A percentile compares a stretch with the other conserved stretches of the same genome.
phyloP scores from a whole-genome alignment of 2,113 vertebrate species.

The Dermatemys mawii region DNA sequence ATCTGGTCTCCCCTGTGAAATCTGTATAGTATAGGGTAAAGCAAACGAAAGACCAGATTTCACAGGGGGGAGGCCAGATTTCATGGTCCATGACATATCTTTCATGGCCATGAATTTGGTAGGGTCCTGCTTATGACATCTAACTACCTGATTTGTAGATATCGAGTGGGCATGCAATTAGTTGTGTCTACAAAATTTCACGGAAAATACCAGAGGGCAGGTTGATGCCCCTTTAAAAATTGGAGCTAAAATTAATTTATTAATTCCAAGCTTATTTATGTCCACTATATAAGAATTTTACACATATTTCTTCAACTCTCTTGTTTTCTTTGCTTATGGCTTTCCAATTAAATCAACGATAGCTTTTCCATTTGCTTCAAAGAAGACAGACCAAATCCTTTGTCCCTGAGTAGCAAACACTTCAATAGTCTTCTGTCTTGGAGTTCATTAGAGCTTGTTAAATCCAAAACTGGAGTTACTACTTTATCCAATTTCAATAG shows the following conservation, averaged over 20 bases:
- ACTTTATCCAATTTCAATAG: not conserved
- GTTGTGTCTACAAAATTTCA: not conserved
- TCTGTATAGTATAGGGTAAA: no score
- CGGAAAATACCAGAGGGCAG: not conserved
- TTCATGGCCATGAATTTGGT: no score
- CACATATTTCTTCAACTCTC: not conserved
- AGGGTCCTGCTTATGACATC: not conserved
- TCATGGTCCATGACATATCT: no score
- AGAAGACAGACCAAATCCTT: not conserved
- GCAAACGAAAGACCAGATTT: no score
- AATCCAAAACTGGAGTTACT: not conserved
- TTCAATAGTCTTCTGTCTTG: not conserved
- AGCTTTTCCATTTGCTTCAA: not conserved
- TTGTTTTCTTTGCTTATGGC: not conserved
- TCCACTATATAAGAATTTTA: not conserved
- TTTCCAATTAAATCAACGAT: not conserved
- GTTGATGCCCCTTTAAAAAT: not conserved
- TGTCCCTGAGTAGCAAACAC: not conserved
- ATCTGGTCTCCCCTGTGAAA: no score
- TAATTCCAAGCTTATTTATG: not conserved
- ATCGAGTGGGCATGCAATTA: not conserved
- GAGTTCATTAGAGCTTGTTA: not conserved
- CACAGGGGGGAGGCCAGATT: no score
- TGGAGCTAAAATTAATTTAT: not conserved
- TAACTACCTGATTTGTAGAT: not conserved